Evolutionary conservation across 23 tunicate species (phyloP).

Genomic region (Trididemnum nubilum): DNA sequence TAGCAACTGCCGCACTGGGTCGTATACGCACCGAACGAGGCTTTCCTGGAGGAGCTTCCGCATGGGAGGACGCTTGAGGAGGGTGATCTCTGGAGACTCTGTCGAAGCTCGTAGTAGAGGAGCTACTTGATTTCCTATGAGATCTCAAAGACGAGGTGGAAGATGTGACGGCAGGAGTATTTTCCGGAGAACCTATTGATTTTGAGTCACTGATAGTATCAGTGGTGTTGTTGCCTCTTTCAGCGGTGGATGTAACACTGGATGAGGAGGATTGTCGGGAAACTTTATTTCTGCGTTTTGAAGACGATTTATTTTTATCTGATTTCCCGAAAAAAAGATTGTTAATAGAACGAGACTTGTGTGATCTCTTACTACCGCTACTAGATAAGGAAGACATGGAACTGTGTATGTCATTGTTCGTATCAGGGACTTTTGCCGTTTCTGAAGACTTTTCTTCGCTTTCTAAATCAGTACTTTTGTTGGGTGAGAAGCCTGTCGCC

Average conservation of each 20-base stretch:
- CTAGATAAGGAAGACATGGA: slow-evolving; percentile 58
- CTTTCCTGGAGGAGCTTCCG: background rate
- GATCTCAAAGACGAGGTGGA: background rate
- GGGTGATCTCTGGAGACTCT: background rate
- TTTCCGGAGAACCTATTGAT: background rate
- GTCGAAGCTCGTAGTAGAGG: slow-evolving; percentile 18
- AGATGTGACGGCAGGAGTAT: background rate
- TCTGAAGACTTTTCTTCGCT: background rate
- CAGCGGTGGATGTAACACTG: slow-evolving; percentile 15
- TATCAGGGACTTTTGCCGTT: slow-evolving; percentile 8
- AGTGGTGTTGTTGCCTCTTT: background rate
- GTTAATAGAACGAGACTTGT: slow-evolving; percentile 26
- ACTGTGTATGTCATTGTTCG: background rate
- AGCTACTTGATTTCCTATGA: slow-evolving; percentile 14
- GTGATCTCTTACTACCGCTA: slow-evolving; percentile 8
- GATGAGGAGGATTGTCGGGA: slow-evolving; percentile 30
- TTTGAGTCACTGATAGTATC: slow-evolving; percentile 8
- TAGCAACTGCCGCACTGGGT: slow-evolving; percentile 37
- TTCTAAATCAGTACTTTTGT: background rate
- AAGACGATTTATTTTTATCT: slow-evolving; percentile 25
- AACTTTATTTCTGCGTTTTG: slow-evolving; percentile 16
- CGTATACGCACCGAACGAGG: slow-evolving; percentile 22
- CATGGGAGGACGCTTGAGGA: background rate
- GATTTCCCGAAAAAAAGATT: slow-evolving; percentile 41
- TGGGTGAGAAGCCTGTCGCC: slow-evolving; percentile 22